Evolutionary conservation across 2,888 invertebrate genomes (phyloP), one percentile per base, ranked within the genome.

Genomic region (Mythimna ferrago): DNA sequence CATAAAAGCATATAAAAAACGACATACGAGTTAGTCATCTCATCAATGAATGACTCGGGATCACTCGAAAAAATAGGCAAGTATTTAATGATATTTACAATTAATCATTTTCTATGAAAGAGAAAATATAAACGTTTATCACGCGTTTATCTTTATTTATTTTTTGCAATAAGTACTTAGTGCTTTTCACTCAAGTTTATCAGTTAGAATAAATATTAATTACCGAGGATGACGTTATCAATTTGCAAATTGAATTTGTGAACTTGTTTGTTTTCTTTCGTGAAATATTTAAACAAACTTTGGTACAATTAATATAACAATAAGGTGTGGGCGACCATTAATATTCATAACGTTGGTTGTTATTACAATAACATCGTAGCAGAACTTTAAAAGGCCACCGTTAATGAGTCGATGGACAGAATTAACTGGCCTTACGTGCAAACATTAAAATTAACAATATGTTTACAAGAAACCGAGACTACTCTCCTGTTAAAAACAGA

Each of bases 271-370:
- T 81, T 80, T 75, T 73, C 67, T 70, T 79, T 76, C 14, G 70
- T 66, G 58, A 79, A 71, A 76, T 71, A 66, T 76, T 72, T 77
- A 71, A 76, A 76, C 64, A 62, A 69, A 61, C 73, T 67, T 78
- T 72, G 66, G 67, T 83, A 80, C 78, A 80, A 73, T 78, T 62
- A 74, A 65, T 80, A 58, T 57, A 63, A 80, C 66, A 77, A 73
- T 72, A 75, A 83, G 62, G 80, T 78, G 85, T 86, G 66, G 84
- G 82, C 64, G 71, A 61, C 65, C 76, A 78, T 84, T 74, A 82
- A 80, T 82, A 84, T 85, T 84, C 82, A 86, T 74, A 75, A 73
- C 61, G 73, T 75, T 73, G 67, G 60, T 61, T 66, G 75, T 74
- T 77, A 80, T 71, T 80, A 72, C 74, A 84, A 80, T 72, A 83